Conservation (phyloP, 35 echinoderm and acorn worm genomes). For the Lytechinus variegatus region DNA sequence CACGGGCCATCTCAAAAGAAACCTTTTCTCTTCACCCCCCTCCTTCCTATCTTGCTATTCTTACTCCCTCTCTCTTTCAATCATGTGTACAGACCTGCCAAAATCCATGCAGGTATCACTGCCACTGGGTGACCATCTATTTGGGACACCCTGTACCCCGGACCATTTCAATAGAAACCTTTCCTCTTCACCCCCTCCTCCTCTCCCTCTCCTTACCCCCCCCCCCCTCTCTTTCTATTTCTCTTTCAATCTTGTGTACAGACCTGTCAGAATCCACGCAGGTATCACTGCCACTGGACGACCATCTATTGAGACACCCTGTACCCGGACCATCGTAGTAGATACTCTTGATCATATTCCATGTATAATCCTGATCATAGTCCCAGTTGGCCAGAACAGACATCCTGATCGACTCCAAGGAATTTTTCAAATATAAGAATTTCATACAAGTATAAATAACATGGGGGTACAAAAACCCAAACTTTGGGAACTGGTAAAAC, state of each 20-base stretch:
- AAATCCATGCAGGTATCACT: background rate
- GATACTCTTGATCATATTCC: background rate
- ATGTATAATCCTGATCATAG: background rate
- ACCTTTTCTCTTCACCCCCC: too few relatives aligned
- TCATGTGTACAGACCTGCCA: background rate
- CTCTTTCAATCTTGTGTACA: background rate
- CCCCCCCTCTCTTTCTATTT: background rate
- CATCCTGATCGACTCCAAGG: background rate
- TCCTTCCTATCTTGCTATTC: too few relatives aligned
- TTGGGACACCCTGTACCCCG: background rate
- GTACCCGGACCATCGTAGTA: background rate
- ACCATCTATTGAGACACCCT: background rate
- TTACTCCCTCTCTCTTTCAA: too few relatives aligned
- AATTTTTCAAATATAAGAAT: background rate
- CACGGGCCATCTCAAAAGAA: too few relatives aligned
- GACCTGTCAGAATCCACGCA: background rate
- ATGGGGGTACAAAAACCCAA: too few relatives aligned
- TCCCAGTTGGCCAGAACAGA: background rate
- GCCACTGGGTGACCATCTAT: background rate
- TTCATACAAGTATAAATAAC: background rate
- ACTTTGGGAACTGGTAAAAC: too few relatives aligned
- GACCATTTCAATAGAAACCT: background rate
- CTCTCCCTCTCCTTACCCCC: background rate
- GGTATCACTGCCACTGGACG: conserved; percentile 1
- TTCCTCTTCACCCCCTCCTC: background rate